Percentiles rank a stretch among this genome's conserved stretches.
These are phyloP conservation scores for Lasioglossum vierecki DNA, from an alignment of 2,888 invertebrate genomes.

Conservation along the genomic window DNA sequence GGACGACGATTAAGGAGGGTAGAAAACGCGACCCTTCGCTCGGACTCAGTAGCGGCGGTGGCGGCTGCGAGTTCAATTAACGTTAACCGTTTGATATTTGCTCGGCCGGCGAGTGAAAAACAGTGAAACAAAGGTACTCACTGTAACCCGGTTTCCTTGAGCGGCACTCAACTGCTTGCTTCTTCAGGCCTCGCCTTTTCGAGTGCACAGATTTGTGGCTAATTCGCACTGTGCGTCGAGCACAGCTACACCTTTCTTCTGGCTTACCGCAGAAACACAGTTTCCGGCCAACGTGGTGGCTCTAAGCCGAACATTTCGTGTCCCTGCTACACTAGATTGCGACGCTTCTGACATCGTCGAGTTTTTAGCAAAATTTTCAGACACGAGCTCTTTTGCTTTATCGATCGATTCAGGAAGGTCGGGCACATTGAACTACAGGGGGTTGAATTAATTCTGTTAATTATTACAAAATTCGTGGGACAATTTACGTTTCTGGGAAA, in stretches of 20 bases:
- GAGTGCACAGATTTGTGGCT: constrained; percentile 45
- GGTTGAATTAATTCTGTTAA: too few species aligned
- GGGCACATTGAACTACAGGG: neutral
- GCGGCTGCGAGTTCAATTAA: constrained; percentile 75
- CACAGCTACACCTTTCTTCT: neutral
- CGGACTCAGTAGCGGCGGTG: constrained; percentile 45
- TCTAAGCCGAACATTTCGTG: neutral
- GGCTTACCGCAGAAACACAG: constrained; percentile 13
- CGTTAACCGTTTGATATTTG: constrained; percentile 79
- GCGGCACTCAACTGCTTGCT: constrained; percentile 50
- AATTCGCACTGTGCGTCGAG: constrained; percentile 30
- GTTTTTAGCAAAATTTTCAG: neutral
- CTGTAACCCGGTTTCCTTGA: constrained; percentile 80
- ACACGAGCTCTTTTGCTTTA: neutral
- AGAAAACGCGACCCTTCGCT: constrained; percentile 33
- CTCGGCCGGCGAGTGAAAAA: constrained; percentile 74
- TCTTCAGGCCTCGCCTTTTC: constrained; percentile 41
- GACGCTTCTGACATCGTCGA: neutral
- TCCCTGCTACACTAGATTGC: neutral
- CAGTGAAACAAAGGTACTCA: constrained; percentile 76
- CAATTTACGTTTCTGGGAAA: neutral
- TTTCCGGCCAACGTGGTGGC: neutral
- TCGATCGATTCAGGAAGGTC: neutral
- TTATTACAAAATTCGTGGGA: too few species aligned
- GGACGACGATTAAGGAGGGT: constrained; percentile 35